Base-by-base conservation (phyloP, 2,888 invertebrate genomes). In the Ectemnius cavifrons region DNA sequence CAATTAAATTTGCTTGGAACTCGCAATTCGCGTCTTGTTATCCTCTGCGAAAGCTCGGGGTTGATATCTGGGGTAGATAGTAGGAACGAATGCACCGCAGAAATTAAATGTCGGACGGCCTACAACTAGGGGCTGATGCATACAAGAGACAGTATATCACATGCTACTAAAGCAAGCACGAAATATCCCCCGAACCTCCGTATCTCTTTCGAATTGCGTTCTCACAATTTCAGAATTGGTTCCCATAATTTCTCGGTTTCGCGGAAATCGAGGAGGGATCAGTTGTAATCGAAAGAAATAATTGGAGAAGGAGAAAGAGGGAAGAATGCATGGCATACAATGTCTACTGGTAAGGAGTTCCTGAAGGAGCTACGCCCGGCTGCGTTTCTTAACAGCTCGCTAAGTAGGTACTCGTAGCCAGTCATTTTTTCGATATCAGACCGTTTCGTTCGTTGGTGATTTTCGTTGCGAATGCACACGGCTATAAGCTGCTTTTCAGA, bases 321-420 rank as follows among this genome's bases (percentile, higher is more conserved):
- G 37, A 65, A 27, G 70, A 71, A 68, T 69, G 67, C 68, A 57
- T 58, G 23, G 20, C 63, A 56, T 66, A 45, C 65, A 61, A 67
- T 75, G 77, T 73, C 56, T 14, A 52, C 57, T 66, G 37, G 37
- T 11, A 37, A 8, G 71, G 73, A 67, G 76, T 77, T 77, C 73
- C 28, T 71, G 80, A 85, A 88, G 90, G 90, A 89, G 90, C 89
- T 89, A 88, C 81, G 89, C 84, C 87, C 77, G 80, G 89, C 80
- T 88, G 89, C 84, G 52, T 79, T 73, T 75, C 71, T 75, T 90
- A 89, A 90, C 84, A 78, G 82, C 82, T 81, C 84, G 85, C 85
- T 88, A 90, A 90, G 86, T 86, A 88, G 84, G 83, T 86, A 85
- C 84, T 86, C 85, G 86, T 82, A 83, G 83, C 80, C 85, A 83